Evolutionary conservation across 2,888 invertebrate genomes (phyloP).

Genomic region (Lithophane ornitopus): DNA sequence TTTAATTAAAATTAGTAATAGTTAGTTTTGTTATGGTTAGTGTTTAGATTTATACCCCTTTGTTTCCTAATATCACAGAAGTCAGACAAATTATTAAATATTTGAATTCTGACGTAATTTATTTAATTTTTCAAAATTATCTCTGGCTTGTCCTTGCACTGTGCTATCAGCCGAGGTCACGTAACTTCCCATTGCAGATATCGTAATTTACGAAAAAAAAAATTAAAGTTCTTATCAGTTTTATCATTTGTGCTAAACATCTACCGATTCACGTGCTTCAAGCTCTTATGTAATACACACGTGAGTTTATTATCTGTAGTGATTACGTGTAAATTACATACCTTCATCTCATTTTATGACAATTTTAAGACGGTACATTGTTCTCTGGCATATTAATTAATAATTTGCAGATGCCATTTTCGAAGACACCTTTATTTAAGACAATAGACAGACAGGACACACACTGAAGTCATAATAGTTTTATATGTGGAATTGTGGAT

Average conservation of each 20-base stretch:
- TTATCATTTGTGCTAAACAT: slow-evolving; percentile 37
- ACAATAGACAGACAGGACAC: no score
- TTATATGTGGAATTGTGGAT: background rate
- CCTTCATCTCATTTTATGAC: background rate
- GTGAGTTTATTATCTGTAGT: slow-evolving; percentile 40
- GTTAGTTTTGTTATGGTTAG: no score
- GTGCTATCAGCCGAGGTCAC: slow-evolving; percentile 27
- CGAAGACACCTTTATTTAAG: background rate
- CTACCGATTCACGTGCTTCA: slow-evolving; percentile 33
- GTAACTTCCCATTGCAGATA: slow-evolving; percentile 34
- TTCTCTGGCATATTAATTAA: background rate
- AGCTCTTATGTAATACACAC: slow-evolving; percentile 39
- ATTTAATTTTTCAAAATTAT: slow-evolving; percentile 8
- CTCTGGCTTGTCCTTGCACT: slow-evolving; percentile 10
- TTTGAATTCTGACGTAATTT: background rate
- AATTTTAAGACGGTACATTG: background rate
- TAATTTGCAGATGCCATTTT: background rate
- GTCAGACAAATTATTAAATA: no score
- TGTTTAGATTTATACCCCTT: no score
- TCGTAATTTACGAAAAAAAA: slow-evolving; percentile 22
- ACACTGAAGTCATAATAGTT: background rate
- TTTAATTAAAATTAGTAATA: no score
- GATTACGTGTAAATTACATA: slow-evolving; percentile 18
- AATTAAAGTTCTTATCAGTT: slow-evolving; percentile 28
- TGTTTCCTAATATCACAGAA: no score